These are phyloP conservation scores for Nyleta sp. DNA, from an alignment of 2,888 invertebrate genomes.

Conservation along the genomic window DNA sequence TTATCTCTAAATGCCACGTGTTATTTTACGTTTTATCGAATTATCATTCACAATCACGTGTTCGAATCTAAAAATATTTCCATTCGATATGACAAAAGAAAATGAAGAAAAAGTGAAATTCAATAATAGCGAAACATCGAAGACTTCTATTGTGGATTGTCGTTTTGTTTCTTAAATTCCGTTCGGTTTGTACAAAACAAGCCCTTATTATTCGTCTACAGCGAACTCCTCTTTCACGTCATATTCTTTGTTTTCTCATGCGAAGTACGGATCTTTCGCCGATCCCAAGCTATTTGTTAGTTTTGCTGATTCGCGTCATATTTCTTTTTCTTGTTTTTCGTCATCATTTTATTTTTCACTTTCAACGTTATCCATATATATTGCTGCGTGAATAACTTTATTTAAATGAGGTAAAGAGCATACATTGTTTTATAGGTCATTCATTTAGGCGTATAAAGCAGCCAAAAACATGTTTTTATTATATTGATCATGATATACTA, in stretches of 20 bases:
- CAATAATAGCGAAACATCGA: constrained; percentile 20
- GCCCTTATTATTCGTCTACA: constrained; percentile 28
- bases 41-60: constrained; percentile 7
- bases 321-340: constrained; percentile 6
- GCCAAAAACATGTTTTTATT: too few species aligned
- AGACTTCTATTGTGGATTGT: constrained; percentile 4
- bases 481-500: too few species aligned
- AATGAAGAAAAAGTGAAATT: constrained; percentile 8
- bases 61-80: neutral
- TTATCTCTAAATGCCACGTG: too few species aligned
- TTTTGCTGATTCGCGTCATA: constrained; percentile 13
- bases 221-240: constrained; percentile 16
- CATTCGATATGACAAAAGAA: neutral
- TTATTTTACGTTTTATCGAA: neutral
- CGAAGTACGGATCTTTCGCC: constrained; percentile 3
- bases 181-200: constrained; percentile 36
- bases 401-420: neutral
- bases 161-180: constrained; percentile 39
- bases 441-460: too few species aligned
- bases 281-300: constrained; percentile 20
- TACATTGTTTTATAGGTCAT: neutral
- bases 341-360: neutral
- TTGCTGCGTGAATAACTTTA: neutral
- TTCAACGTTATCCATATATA: neutral
- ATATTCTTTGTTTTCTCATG: constrained; percentile 29